phyloP scores from a whole-genome alignment of 2,113 vertebrate genomes.

The Neoarius graeffei region DNA sequence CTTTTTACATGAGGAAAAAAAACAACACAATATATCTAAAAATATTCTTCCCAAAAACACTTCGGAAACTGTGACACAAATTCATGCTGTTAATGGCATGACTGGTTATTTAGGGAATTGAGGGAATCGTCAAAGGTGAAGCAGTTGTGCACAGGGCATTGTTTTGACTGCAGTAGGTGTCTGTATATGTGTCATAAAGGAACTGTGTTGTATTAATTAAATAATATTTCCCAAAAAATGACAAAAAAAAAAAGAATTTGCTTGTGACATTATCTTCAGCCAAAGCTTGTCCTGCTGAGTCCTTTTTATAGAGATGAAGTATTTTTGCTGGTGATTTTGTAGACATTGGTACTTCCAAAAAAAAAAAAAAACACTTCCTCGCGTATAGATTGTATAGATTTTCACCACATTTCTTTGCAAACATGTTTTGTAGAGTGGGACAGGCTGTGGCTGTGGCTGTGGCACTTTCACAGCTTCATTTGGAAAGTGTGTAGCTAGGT shows the following conservation, averaged over 20 bases:
- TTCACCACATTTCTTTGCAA: constrained; percentile 74
- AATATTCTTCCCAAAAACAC: constrained; percentile 44
- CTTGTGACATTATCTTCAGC: constrained; percentile 62
- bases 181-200: constrained; percentile 78
- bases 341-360: constrained; percentile 65
- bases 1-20: constrained; percentile 56
- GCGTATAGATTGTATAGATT: constrained; percentile 69
- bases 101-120: constrained; percentile 60
- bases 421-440: constrained; percentile 75
- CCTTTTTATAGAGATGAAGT: constrained; percentile 80
- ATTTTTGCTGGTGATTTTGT: constrained; percentile 83
- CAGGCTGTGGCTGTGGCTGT: constrained; percentile 77
- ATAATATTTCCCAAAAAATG: constrained; percentile 64
- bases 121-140: constrained; percentile 62
- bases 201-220: constrained; percentile 76
- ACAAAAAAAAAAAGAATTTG: constrained; percentile 32
- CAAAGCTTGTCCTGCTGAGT: constrained; percentile 76
- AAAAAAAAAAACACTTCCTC: constrained; percentile 72
- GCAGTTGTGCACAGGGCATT: constrained; percentile 76
- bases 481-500: constrained; percentile 72
- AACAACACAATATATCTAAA: constrained; percentile 30
- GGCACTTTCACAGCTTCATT: constrained; percentile 63
- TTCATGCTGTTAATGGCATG: constrained; percentile 73
- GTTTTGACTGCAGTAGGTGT: constrained; percentile 72
- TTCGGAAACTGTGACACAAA: constrained; percentile 73